Evolutionary conservation across 2,113 vertebrate species (phyloP), one percentile per base, ranked within the genome.

Genomic region (Harpagus bidentatus): DNA sequence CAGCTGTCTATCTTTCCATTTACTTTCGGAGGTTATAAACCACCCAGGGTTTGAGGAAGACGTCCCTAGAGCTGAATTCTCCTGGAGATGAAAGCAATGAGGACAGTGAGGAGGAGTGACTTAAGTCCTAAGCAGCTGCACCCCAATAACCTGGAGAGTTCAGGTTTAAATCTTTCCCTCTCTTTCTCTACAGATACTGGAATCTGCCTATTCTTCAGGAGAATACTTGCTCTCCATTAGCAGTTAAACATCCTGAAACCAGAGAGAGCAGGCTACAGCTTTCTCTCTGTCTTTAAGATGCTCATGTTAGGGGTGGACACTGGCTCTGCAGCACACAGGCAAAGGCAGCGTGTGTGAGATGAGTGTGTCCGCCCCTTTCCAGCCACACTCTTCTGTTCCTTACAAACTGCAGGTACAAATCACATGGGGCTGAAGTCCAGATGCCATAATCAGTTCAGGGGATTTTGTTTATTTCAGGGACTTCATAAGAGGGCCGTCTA

Each of bases 311-410:
- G 38, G 29, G 10, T 19, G 11, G 40, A 25, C 32, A 11, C 10
- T 31, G 36, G 31, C 31, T 55, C 40, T 0, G 3, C 45, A 73
- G 63, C 31, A 13, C 0, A 0, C 21, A 48, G 52, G 16, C 13
- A 38, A 72, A 17, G 25, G 29, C 56, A 82, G 28, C 0, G 1
- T 7, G 5, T 0, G 1, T 0, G 3, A 62, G 42, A 40, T 15
- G 13, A 31, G 23, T 1, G 1, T 13, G 28, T 34, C 15, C 1
- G 2, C 8, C 26, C 13, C 25, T 11, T 47, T 52, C 5, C 16
- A 53, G 66, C 25, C 0, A 0, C 40, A 5, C 20, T 36, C 34
- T 55, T 73, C 59, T 61, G 10, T 14, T 61, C 45, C 52, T 55
- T 36, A 10, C 12, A 79, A 52, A 47, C 14, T 32, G 26, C 2